Base-by-base conservation (phyloP, 2,113 vertebrate genomes). In the Xiphophorus couchianus region DNA sequence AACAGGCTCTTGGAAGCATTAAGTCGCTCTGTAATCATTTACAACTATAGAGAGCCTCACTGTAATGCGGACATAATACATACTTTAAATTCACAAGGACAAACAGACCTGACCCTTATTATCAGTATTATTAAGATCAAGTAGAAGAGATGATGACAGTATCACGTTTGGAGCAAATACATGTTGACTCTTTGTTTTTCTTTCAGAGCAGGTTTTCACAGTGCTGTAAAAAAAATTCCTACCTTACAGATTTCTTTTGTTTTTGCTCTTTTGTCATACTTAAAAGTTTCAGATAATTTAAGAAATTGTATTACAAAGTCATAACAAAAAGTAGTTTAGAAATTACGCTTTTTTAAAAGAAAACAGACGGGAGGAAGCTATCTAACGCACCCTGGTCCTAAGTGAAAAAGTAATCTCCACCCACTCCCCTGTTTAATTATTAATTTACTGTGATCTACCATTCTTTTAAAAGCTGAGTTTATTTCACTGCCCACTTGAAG, bases 1-100 rank as follows among this genome's bases (percentile, higher is more conserved):
- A 80, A 73, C 64, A 0, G 71, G 62, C 78, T 73, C 73, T 70
- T 28, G 22, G 67, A 66, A 62, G 71, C 67, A 69, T 60, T 75
- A 73, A 73, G 84, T 69, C 42, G 22, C 69, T 67, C 67, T 70
- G 77, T 84, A 75, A 88, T 88, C 75, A 73, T 88, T 86, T 73
- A 74, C 58, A 75, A 78, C 73, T 81, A 82, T 66, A 60, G 65
- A 65, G 58, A 63, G 72, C 63, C 73, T 54, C 72, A 28, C 33
- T 29, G 63, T 77, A 64, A 77, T 25, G 62, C 66, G 33, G 67
- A 77, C 77, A 82, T 74, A 71, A 73, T 84, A 65, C 84, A 68
- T 62, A 31, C 66, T 69, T 80, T 69, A 76, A 68, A 44, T 62
- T 79, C 54, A 69, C 84, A 71, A 80, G 73, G 78, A 65, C 71